A percentile compares a stretch with the other conserved stretches of the same genome.
phyloP scores from a whole-genome alignment of 2,888 invertebrate genomes.

The Gasteruption jaculator region DNA sequence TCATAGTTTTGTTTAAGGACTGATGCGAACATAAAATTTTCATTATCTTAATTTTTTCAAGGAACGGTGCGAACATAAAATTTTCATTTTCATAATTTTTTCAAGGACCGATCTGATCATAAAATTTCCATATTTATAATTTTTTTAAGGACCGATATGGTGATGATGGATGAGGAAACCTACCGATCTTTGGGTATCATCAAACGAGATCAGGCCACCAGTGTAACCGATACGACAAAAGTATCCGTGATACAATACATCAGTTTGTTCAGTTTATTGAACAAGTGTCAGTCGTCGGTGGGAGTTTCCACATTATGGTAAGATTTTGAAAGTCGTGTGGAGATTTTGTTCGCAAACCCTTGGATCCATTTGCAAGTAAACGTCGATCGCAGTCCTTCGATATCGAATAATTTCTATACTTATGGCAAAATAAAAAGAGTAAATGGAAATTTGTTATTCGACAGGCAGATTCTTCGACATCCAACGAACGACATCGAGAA shows the following conservation, averaged over 20 bases:
- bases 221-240: conserved; percentile 56
- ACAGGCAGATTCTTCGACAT: conserved; percentile 65
- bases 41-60: conserved; percentile 3
- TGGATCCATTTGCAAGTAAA: background rate
- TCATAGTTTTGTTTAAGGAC: too few species aligned
- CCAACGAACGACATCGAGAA: conserved; percentile 63
- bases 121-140: conserved; percentile 5
- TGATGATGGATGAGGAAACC: conserved; percentile 68
- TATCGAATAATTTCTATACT: too few species aligned
- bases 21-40: too few species aligned
- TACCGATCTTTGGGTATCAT: conserved; percentile 77
- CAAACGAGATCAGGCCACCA: conserved; percentile 67
- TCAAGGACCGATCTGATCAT: background rate
- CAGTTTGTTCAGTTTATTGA: conserved; percentile 69
- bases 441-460: conserved; percentile 20
- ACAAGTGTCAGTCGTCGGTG: conserved; percentile 66
- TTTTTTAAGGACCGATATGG: conserved; percentile 60
- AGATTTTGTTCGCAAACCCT: conserved; percentile 2
- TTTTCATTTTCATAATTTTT: conserved; percentile 3
- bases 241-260: conserved; percentile 60
- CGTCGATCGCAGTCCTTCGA: background rate
- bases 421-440: too few species aligned
- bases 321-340: conserved; percentile 6
- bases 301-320: conserved; percentile 66
- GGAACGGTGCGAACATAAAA: conserved; percentile 1